Evolutionary conservation across 2,888 invertebrate species (phyloP), one percentile per base, ranked within the genome.

Genomic region (Trissoscelio sp.): DNA sequence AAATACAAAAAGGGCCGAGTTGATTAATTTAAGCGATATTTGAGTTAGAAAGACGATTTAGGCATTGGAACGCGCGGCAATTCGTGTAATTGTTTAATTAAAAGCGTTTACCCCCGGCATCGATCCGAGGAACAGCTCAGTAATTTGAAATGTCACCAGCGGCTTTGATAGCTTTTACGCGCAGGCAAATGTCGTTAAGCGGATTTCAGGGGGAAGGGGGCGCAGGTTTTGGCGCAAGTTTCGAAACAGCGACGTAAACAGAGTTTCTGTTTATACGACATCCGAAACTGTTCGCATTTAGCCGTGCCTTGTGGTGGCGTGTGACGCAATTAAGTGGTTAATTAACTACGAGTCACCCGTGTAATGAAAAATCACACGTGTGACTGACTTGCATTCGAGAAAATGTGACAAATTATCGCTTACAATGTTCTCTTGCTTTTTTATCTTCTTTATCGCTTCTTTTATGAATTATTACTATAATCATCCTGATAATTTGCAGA

Each of bases 111-210:
- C 39, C 51, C 34, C 28, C 28, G 34, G 20, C 42, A 48, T 6
- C 48, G 6, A 22, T 51, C 28, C 51, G 64, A 55, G 46, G 2
- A 74, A 48, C 58, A 57, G 48, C 31, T 66, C 42, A 20, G 46
- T 75, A 67, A 67, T 75, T 67, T 51, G 75, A 75, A 75, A 75
- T 46, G 67, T 75, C 42, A 75, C 75, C 75, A 22, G 48, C 48
- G 34, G 51, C 75, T 75, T 75, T 64, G 74, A 74, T 74, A 57
- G 74, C 64, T 74, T 74, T 74, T 67, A 58, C 31, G 24, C 12
- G 67, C 34, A 3, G 24, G 51, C 58, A 37, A 74, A 66, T 66
- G 74, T 58, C 66, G 67, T 48, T 67, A 75, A 67, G 42, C 51
- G 58, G 22, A 75, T 75, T 75, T 60, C 16, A 34, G 48, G n/a